Evolutionary conservation across 2,888 invertebrate species (phyloP).

Genomic region (Chymomyza caudatula): DNA sequence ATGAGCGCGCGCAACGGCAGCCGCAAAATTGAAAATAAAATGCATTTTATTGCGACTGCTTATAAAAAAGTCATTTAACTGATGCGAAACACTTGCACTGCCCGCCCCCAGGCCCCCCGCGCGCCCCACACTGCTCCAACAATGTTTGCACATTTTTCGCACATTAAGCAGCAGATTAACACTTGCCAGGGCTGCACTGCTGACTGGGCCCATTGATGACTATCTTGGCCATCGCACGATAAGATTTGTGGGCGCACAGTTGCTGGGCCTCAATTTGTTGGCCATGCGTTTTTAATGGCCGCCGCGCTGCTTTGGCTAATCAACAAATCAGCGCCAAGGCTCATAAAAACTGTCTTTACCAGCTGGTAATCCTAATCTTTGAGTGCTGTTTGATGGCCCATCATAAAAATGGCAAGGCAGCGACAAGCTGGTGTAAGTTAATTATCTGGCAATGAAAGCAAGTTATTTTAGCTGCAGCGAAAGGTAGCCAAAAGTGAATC

Average conservation of each 20-base stretch:
- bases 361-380: neutral
- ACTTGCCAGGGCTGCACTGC: slow-evolving; percentile 28
- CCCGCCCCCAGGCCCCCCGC: neutral
- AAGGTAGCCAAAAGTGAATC: neutral
- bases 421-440: slow-evolving; percentile 43
- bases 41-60: slow-evolving; percentile 34
- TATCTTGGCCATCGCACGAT: slow-evolving; percentile 40
- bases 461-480: neutral
- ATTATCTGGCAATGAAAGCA: slow-evolving; percentile 16
- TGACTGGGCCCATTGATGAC: neutral
- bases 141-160: slow-evolving; percentile 54
- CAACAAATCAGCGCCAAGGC: slow-evolving; percentile 35
- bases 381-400: slow-evolving; percentile 37
- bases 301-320: slow-evolving; percentile 23
- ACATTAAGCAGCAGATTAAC: slow-evolving; percentile 55
- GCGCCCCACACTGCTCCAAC: slow-evolving; percentile 5
- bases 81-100: neutral
- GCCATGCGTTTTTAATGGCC: slow-evolving; percentile 25
- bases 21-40: slow-evolving; percentile 49
- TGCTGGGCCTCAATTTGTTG: slow-evolving; percentile 52
- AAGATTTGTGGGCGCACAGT: slow-evolving; percentile 46
- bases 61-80: neutral
- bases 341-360: slow-evolving; percentile 40
- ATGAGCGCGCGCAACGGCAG: slow-evolving; percentile 4
- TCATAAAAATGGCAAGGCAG: slow-evolving; percentile 52